Conservation (phyloP, 23 tunicate species). For the Trididemnum miniatum region DNA sequence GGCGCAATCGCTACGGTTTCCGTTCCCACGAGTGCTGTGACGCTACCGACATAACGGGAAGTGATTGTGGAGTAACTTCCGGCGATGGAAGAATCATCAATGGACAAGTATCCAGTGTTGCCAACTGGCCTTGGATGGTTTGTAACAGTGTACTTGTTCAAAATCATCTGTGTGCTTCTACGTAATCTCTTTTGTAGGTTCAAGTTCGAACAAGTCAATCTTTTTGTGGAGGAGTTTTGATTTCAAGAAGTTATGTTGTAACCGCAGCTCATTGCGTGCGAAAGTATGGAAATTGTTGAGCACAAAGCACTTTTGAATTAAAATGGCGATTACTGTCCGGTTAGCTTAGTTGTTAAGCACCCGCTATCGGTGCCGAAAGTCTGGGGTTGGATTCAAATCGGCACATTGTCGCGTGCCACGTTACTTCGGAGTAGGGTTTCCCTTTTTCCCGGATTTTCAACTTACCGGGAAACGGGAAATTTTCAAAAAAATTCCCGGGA, state of each 20-base stretch:
- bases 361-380: too few relatives aligned
- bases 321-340: too few relatives aligned
- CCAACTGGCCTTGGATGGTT: conserved; percentile 49
- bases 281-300: too few relatives aligned
- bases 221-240: conserved; percentile 28
- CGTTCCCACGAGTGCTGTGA: conserved; percentile 37
- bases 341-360: too few relatives aligned
- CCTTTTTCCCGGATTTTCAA: too few relatives aligned
- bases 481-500: too few relatives aligned
- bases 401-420: too few relatives aligned
- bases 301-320: too few relatives aligned
- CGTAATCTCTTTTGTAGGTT: conserved; percentile 16
- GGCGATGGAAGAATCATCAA: conserved; percentile 20
- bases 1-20: conserved; percentile 1
- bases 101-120: neutral
- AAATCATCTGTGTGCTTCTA: neutral
- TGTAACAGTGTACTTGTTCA: neutral
- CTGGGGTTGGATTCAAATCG: too few relatives aligned
- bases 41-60: neutral
- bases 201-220: neutral
- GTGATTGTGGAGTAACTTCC: conserved; percentile 7
- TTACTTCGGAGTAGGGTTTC: too few relatives aligned
- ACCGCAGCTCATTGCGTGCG: conserved; percentile 37
- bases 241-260: conserved; percentile 11
- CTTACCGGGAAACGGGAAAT: too few relatives aligned